These are phyloP conservation scores for Argya squamiceps DNA, from an alignment of 2,797 vertebrate species.

Conservation along the genomic window DNA sequence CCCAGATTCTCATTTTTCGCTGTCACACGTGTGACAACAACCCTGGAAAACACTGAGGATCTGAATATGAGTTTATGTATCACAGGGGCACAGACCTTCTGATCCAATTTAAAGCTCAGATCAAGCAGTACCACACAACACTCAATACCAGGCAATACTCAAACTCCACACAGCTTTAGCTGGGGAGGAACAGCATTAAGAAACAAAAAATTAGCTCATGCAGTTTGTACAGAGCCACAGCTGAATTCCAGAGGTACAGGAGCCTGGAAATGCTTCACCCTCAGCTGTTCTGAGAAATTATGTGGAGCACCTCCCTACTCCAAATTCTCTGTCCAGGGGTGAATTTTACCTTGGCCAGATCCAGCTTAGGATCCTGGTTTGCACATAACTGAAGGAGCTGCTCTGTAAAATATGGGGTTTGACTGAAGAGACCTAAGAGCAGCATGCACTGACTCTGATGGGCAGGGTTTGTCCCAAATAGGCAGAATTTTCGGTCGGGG, in stretches of 20 bases:
- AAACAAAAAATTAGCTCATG: neutral
- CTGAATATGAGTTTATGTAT: neutral
- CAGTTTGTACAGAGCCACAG: neutral
- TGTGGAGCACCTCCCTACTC: neutral
- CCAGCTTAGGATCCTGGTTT: neutral
- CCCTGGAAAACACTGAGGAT: conserved; percentile 6
- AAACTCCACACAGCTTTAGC: neutral
- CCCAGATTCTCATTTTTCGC: conserved; percentile 59
- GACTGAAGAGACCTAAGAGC: neutral
- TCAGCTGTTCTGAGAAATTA: neutral
- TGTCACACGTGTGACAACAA: conserved; percentile 36
- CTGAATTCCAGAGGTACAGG: neutral
- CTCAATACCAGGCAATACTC: neutral
- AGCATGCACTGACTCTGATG: neutral
- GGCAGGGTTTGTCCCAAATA: neutral
- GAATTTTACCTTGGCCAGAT: neutral
- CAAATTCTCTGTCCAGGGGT: neutral
- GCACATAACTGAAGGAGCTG: neutral
- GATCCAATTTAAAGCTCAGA: conserved; percentile 15
- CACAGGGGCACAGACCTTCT: neutral
- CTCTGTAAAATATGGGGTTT: neutral
- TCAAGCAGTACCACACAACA: neutral
- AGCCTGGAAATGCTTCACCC: neutral
- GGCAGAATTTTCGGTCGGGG: neutral
- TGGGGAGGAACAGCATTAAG: neutral